A percentile compares a stretch with the other conserved stretches of the same genome.
These are phyloP conservation scores for Beroe ovata DNA, from an alignment of 37 sponge, comb jelly and placozoan species.

Conservation along the genomic window DNA sequence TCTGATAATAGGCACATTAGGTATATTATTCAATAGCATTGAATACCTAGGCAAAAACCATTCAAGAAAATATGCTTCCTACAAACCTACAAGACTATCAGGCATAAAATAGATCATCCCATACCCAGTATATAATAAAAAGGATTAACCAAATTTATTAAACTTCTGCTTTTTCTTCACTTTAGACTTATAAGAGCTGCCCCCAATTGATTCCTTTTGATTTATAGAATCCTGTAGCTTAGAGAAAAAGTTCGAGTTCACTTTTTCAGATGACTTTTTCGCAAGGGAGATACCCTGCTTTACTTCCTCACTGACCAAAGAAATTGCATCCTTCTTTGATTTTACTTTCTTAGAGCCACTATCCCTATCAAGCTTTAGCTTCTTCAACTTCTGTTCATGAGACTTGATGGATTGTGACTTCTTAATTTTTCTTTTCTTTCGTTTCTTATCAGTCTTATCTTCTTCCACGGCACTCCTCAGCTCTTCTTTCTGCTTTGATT, in stretches of 20 bases:
- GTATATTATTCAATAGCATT: no score
- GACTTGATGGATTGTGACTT: conserved; percentile 47
- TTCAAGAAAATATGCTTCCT: no score
- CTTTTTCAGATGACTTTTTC: conserved; percentile 46
- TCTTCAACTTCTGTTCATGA: background rate
- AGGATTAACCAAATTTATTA: conserved; percentile 49
- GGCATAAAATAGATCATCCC: no score
- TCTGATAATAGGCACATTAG: no score
- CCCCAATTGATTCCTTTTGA: background rate
- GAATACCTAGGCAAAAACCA: no score
- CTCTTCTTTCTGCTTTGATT: conserved; percentile 58
- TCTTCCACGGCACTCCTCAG: conserved; percentile 26
- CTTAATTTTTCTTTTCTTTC: conserved; percentile 62
- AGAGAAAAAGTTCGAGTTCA: conserved; percentile 65
- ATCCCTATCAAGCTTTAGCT: background rate
- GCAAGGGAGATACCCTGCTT: conserved; percentile 39
- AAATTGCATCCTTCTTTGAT: conserved; percentile 45
- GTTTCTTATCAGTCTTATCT: conserved; percentile 48
- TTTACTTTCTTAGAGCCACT: background rate
- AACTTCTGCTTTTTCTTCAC: background rate
- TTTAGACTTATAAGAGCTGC: background rate
- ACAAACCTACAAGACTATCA: no score
- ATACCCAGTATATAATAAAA: no score
- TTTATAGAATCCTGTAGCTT: conserved; percentile 48
- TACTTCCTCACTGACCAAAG: conserved; percentile 32